Evolutionary conservation across 1,140 invertebrate species (phyloP), one percentile per base, ranked within the genome.

Genomic region (Macrosteles quadrilineatus): DNA sequence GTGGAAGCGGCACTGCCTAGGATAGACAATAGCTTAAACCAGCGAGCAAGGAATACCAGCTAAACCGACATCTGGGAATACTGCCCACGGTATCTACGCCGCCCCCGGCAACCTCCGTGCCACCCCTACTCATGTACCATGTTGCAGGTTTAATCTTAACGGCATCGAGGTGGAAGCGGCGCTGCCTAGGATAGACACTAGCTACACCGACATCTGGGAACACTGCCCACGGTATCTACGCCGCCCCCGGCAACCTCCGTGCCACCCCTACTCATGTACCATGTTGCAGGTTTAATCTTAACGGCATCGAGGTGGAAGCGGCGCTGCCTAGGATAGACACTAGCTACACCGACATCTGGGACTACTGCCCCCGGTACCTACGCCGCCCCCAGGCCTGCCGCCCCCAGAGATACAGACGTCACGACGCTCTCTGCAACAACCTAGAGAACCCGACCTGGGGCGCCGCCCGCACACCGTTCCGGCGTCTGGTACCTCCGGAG

Each of bases 401-500:
- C 1, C 90, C 90, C 2, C 90, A 86, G 80, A 90, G 90, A 75
- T 94, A 89, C 79, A 84, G 97, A 55, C 91, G 91, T 29, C 88
- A 90, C 17, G 92, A 90, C 45, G 97, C 95, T 0, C 90, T 92
- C 77, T 99, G 97, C 80, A 99, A 99, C 81, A 99, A 99, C 80
- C 89, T 98, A 0, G 85, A 92, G 40, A 90, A 96, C 79, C 88
- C 95, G 4, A 86, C 88, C 14, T 96, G 94, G 93, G 97, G 97
- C 1, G 87, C 90, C 65, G 86, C 94, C 29, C 91, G 92, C 25
- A 91, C 91, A 57, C 86, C 93, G 4, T 95, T 97, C 78, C 81
- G 93, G 23, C 85, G 96, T 68, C 82, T 95, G 19, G 74, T 97
- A 32, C 85, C 88, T 2, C 85, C 95, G 0, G 85, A 87, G 57